phyloP scores from a whole-genome alignment of 2,113 vertebrate genomes.

The Solenodon paradoxus region DNA sequence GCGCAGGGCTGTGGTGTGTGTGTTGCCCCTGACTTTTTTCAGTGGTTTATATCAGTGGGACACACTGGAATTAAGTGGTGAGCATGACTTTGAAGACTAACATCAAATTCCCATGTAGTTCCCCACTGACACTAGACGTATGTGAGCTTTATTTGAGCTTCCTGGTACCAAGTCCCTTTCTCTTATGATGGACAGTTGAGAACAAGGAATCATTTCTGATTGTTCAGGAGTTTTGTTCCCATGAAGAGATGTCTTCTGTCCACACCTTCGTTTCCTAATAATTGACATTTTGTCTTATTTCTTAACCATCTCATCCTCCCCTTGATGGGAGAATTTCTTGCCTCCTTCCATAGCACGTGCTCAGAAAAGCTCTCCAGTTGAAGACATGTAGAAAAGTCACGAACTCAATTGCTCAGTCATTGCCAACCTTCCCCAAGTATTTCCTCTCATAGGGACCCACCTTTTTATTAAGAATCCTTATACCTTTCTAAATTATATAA shows the following conservation, averaged over 20 bases:
- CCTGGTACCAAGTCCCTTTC: neutral
- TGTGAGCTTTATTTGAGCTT: neutral
- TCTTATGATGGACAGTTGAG: neutral
- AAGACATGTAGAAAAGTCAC: neutral
- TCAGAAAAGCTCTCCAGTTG: neutral
- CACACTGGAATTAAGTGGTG: neutral
- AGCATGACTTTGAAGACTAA: neutral
- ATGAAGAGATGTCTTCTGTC: neutral
- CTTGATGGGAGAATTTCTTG: neutral
- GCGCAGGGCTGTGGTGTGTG: neutral
- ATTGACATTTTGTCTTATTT: neutral
- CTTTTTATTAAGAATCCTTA: neutral
- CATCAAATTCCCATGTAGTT: neutral
- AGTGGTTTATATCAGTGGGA: neutral
- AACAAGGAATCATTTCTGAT: neutral
- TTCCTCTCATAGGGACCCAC: neutral
- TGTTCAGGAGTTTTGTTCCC: neutral
- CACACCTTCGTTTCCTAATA: neutral
- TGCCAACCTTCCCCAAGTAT: neutral
- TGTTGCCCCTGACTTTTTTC: neutral
- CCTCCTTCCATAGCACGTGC: neutral
- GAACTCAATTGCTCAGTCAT: neutral
- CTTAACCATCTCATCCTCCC: neutral
- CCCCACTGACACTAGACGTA: accelerated
- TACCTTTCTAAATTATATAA: neutral